Base-by-base conservation (phyloP, 2,888 invertebrate genomes). In the Tenthredo amoena region DNA sequence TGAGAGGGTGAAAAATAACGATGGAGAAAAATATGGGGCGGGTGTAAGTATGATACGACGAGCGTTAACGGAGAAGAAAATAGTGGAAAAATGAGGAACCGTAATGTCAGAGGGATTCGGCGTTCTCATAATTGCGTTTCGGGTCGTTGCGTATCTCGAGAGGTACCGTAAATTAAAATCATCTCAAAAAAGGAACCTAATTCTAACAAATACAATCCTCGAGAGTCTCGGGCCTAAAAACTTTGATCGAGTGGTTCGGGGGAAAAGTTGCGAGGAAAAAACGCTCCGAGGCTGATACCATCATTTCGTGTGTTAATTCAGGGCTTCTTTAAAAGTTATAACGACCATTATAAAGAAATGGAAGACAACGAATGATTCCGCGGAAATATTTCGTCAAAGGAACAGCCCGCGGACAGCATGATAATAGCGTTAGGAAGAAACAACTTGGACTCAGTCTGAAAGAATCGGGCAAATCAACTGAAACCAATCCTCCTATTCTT, bases 221-320 rank as follows among this genome's bases (percentile, higher is more conserved):
- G 26, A 3, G 43, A 47, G 21, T 47, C 43, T 3, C 76, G 50
- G 12, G 34, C 15, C 50, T 21, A 31, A 21, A 31, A 77, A 55
- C 76, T 77, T 77, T 31, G 31, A 76, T 76, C 76, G 76, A 76
- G 76, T 76, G 31, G 26, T 31, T 21, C 34, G 76, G 18, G 76
- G 31, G 50, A 34, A 47, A 77, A 77, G 77, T 77, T 77, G 10
- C 1, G 34, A 77, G 34, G 77, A 50, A 18, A 50, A 50, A 77
- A 43, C 18, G 4, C 26, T 55, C 26, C n/a, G 50, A 77, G 31
- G 50, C 15, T 15, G 50, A 26, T 31, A 26, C 26, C 77, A n/a
- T 77, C 26, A 12, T 77, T 31, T 18, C 6, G 26, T 77, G 50
- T 31, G 31, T 77, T 77, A 55, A 50, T 77, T 12, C 50, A 31